Percentiles rank a stretch among this genome's conserved stretches.
Evolutionary conservation across 2,113 vertebrate genomes (phyloP).

Genomic region (Nasalis larvatus): DNA sequence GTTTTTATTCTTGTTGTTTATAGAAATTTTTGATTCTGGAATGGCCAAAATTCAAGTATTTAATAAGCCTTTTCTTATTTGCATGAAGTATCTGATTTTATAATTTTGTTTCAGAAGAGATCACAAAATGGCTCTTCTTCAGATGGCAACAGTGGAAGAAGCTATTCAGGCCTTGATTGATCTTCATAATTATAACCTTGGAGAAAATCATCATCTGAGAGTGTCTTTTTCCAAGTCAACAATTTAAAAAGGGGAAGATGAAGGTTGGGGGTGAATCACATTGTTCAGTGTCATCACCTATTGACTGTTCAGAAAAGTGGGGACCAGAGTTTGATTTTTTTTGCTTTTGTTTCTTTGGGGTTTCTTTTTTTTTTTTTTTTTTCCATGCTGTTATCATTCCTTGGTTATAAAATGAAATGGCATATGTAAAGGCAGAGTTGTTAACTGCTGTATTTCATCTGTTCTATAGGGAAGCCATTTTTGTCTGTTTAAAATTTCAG

Average conservation of each 20-base stretch:
- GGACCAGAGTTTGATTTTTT: constrained; percentile 91
- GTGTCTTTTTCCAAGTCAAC: constrained; percentile 99
- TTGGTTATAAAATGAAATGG: constrained; percentile 81
- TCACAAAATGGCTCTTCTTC: constrained; percentile 99
- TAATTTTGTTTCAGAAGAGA: constrained; percentile 91
- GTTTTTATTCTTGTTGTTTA: constrained; percentile 9
- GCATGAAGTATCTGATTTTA: constrained; percentile 80
- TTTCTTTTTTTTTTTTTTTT: constrained; percentile 67
- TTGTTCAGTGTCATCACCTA: constrained; percentile 88
- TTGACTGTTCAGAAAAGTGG: constrained; percentile 91
- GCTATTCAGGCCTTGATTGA: constrained; percentile 97
- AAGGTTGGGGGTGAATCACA: constrained; percentile 80
- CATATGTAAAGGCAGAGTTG: constrained; percentile 78
- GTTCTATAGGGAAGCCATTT: constrained; percentile 86
- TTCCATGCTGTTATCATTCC: constrained; percentile 89
- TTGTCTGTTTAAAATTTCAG: constrained; percentile 84
- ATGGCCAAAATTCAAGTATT: background rate
- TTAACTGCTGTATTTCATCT: constrained; percentile 83
- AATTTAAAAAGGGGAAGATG: constrained; percentile 87
- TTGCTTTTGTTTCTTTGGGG: constrained; percentile 62
- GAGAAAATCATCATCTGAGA: constrained; percentile 97
- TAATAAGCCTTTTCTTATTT: background rate
- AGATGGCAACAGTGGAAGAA: constrained; percentile 98
- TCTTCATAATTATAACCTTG: constrained; percentile 99
- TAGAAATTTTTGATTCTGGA: background rate